Conservation (phyloP, 2,113 vertebrate genomes). For the Gnathonemus longibarbis region DNA sequence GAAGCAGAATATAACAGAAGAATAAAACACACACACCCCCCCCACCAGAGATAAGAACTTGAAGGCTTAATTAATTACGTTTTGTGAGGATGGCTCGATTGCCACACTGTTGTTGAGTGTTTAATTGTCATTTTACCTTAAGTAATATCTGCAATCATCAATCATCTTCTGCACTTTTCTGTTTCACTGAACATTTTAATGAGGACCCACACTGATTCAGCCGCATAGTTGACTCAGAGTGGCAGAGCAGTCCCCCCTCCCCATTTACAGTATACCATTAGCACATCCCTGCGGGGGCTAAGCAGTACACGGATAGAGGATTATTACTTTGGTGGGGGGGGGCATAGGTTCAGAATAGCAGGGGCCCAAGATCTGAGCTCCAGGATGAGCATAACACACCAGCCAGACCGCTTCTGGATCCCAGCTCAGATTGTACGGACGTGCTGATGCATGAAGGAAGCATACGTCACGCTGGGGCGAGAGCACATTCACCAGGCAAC, state of each 20-base stretch:
- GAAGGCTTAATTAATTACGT: background rate
- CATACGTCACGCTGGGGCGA: background rate
- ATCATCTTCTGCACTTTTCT: conserved; percentile 8
- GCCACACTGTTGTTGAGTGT: background rate
- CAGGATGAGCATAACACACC: background rate
- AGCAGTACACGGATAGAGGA: background rate
- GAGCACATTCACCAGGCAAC: background rate
- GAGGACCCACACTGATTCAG: background rate
- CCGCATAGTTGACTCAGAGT: background rate
- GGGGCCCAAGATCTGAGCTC: background rate
- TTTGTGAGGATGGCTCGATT: background rate
- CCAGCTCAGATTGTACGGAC: background rate
- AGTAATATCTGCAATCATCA: background rate
- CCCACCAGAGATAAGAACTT: background rate
- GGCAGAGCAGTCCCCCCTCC: background rate
- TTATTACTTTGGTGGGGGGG: background rate
- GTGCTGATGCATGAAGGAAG: background rate
- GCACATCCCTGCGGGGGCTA: background rate
- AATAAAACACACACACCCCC: background rate
- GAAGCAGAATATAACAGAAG: background rate
- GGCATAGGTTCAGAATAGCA: background rate
- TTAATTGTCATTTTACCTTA: background rate
- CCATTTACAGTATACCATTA: background rate
- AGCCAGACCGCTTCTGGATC: background rate
- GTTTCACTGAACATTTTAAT: background rate